Base-by-base conservation (phyloP, 2,113 vertebrate genomes). In the Bufo gargarizans region DNA sequence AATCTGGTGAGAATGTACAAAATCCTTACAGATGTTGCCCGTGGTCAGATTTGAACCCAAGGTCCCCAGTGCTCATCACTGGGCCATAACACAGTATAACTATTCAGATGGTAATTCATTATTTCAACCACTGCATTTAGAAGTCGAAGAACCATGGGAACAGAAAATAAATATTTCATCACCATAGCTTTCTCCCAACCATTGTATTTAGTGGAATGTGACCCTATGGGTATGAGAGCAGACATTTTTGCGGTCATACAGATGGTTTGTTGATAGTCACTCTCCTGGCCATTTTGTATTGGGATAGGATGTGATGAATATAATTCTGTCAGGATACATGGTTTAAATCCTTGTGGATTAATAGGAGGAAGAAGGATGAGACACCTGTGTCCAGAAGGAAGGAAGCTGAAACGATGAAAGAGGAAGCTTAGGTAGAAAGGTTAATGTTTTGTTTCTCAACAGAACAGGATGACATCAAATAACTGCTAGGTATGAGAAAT, bases 361-460 rank as follows among this genome's bases (percentile, higher is more conserved):
- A 17, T 43, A 13, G 58, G 12, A 59, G 86, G 69, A 65, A 88
- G 55, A 9, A 55, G 76, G 45, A 56, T 78, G 43, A 63, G 82
- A 56, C 71, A 88, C 71, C 45, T 88, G 77, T 72, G 14, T 67
- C 3, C n/a, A 14, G 47, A 20, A 71, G 81, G 82, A 78, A 88
- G 65, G 61, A 88, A 82, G 16, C 74, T 85, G 55, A 50, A 83
- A 55, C 14, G 55, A 53, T 86, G 88, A 86, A 82, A 55, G 43
- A 87, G 80, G 85, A 89, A 87, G 58, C 55, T 7, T 16, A 84
- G 50, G 59, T 53, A 65, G 59, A 87, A 87, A 84, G 72, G 50
- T 84, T 74, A 84, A 49, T 50, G 47, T n/a, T 22, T 7, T 65
- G 33, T 69, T 53, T 71, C 61, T 71, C 82, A 84, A 16, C 61